These are phyloP conservation scores for Dynastes grantii DNA, from an alignment of 2,888 invertebrate species.

Conservation along the genomic window DNA sequence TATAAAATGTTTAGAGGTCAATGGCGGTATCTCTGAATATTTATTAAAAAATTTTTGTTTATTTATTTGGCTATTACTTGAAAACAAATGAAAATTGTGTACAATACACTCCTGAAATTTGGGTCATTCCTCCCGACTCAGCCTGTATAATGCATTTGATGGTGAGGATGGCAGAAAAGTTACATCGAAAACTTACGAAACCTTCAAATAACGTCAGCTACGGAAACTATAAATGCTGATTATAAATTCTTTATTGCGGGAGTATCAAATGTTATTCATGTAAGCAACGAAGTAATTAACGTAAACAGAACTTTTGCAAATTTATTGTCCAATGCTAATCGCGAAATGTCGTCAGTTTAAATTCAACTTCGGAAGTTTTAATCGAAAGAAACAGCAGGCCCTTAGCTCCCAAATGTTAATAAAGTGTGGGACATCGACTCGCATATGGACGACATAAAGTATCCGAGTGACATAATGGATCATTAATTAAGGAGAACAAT, in stretches of 20 bases:
- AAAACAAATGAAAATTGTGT: too few relatives aligned
- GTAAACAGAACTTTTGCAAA: constrained; percentile 44
- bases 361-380: constrained; percentile 53
- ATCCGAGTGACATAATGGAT: constrained; percentile 58
- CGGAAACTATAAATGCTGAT: background rate
- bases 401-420: constrained; percentile 55
- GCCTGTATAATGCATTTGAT: too few relatives aligned
- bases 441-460: constrained; percentile 57
- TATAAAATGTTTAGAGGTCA: too few relatives aligned
- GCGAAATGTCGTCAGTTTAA: constrained; percentile 41
- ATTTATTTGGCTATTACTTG: too few relatives aligned
- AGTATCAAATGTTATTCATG: constrained; percentile 26
- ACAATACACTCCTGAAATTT: too few relatives aligned
- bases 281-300: constrained; percentile 34
- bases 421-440: constrained; percentile 52
- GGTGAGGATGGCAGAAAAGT: too few relatives aligned
- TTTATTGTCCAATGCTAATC: constrained; percentile 48
- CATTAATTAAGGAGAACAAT: constrained; percentile 57
- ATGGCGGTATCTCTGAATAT: too few relatives aligned
- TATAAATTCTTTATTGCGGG: constrained; percentile 13
- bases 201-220: background rate
- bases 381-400: constrained; percentile 58
- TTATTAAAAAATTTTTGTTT: too few relatives aligned
- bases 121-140: too few relatives aligned
- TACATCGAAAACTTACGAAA: too few relatives aligned